Base-by-base conservation (phyloP, 2,797 vertebrate genomes). In the Tamandua tetradactyla region DNA sequence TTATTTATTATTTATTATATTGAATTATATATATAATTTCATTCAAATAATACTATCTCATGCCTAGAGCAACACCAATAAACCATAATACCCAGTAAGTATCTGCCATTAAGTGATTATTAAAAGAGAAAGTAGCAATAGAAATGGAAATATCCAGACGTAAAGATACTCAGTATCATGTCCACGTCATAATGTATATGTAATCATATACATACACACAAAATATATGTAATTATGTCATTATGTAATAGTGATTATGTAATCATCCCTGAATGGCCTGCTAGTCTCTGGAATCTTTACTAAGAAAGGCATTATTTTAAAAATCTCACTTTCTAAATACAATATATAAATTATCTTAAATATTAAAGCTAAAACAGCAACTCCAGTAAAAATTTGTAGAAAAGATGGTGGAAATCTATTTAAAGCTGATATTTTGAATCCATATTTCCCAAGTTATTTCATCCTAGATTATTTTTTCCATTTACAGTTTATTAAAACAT, bases 151-250 rank as follows among this genome's bases (percentile, higher is more conserved):
- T 44, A 92, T 40, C 52, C n/a, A 94, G 97, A 3, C 90, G 88
- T 95, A 89, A 92, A 97, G 78, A 89, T 62, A 87, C 85, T 75
- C 62, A 96, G 92, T 92, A 93, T 82, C 94, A 85, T 97, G 87
- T 23, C 71, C 94, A 96, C 91, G 96, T 87, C 97, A n/a, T n/a
- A n/a, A n/a, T n/a, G n/a, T n/a, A n/a, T 97, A 94, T 84, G 91
- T 93, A 97, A 92, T 87, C 68, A 44, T 84, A n/a, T n/a, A n/a
- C n/a, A n/a, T n/a, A n/a, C n/a, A n/a, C n/a, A n/a, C n/a, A n/a
- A n/a, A n/a, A n/a, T n/a, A n/a, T n/a, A n/a, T n/a, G n/a, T n/a
- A n/a, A n/a, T n/a, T n/a, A n/a, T n/a, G 94, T 47, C 11, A 47
- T 47, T 47, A 47, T 47, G 44, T 47, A 47, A 11, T 47, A 47